These are phyloP conservation scores for Dendropsophus ebraccatus DNA, from an alignment of 2,113 vertebrate genomes.

Conservation along the genomic window DNA sequence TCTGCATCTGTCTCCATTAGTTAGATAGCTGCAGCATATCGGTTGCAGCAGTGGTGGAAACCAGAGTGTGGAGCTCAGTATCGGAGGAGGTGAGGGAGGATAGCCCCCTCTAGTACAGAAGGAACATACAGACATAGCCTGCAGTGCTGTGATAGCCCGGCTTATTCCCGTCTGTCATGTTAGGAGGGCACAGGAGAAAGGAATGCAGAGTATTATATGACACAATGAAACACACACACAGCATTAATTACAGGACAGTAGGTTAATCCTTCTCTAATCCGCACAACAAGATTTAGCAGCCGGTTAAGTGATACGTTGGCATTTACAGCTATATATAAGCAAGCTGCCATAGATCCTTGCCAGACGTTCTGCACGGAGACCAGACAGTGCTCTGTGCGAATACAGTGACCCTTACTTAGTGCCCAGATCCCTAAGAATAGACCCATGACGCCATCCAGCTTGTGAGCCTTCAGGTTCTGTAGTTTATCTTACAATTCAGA, in stretches of 20 bases:
- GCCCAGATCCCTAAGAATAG: background rate
- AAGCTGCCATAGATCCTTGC: background rate
- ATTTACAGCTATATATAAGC: slow-evolving; percentile 7
- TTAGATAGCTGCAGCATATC: background rate
- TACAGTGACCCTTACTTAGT: background rate
- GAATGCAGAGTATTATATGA: background rate
- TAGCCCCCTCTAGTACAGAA: background rate
- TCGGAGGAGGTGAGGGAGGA: background rate
- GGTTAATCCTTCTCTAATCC: slow-evolving; percentile 44
- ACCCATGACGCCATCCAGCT: background rate
- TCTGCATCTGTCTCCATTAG: background rate
- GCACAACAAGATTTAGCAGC: slow-evolving; percentile 27
- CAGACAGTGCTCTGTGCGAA: background rate
- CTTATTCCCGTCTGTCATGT: background rate
- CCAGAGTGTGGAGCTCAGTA: background rate
- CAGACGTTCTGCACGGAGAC: background rate
- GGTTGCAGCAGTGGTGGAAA: background rate
- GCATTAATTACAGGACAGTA: slow-evolving; percentile 34
- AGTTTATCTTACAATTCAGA: too few species aligned
- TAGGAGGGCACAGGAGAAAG: background rate
- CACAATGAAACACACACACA: background rate
- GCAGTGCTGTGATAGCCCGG: background rate
- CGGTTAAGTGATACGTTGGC: slow-evolving; percentile 24
- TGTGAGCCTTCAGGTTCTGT: too few species aligned
- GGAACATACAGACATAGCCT: background rate